phyloP scores from a whole-genome alignment of 1,140 invertebrate species.

The Trichonephila clavipes region DNA sequence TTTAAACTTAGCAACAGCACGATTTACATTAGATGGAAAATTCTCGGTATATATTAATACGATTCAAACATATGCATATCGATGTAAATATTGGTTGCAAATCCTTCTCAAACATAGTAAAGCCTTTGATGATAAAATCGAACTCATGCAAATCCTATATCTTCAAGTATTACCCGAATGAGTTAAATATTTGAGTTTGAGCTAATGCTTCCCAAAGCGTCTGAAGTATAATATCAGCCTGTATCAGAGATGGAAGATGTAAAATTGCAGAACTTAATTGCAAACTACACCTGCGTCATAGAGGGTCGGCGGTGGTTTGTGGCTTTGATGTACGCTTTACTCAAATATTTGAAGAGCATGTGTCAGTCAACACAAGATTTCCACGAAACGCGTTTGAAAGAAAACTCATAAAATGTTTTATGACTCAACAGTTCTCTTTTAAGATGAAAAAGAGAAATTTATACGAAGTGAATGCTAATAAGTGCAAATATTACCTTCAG shows the following conservation, averaged over 20 bases:
- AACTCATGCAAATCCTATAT: neutral
- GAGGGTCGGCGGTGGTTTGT: neutral
- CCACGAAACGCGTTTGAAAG: neutral
- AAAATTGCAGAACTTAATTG: neutral
- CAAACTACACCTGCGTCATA: slow-evolving; percentile 4
- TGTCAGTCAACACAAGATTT: slow-evolving; percentile 47
- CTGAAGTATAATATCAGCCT: neutral
- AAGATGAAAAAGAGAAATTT: neutral
- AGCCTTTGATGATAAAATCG: neutral
- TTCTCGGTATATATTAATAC: too few relatives aligned
- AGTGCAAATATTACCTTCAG: too few relatives aligned
- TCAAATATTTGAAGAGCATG: slow-evolving; percentile 55
- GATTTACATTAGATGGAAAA: too few relatives aligned
- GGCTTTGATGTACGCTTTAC: neutral
- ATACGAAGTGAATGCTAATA: too few relatives aligned
- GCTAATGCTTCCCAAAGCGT: neutral
- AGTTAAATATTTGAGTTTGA: neutral
- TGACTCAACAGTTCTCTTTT: neutral
- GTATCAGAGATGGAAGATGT: neutral
- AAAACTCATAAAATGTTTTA: neutral
- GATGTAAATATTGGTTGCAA: too few relatives aligned
- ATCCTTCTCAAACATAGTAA: too few relatives aligned
- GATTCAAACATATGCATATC: too few relatives aligned
- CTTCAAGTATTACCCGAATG: neutral
- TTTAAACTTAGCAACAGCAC: too few relatives aligned